Evolutionary conservation across 2,888 invertebrate genomes (phyloP), one percentile per base, ranked within the genome.

Genomic region (Hyposoter dolosus): DNA sequence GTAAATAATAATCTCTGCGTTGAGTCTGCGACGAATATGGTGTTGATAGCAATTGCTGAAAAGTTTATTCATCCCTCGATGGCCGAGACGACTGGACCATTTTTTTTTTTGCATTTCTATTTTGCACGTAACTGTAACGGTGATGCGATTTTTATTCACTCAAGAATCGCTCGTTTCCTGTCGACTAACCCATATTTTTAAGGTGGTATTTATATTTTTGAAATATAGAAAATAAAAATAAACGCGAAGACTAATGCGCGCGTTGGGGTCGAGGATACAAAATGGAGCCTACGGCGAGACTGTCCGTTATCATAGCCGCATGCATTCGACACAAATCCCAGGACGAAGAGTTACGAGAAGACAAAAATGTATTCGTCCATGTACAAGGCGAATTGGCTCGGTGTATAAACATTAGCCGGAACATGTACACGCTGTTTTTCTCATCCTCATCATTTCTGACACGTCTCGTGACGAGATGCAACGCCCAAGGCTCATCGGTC

Each of bases 221-320:
- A 66, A 17, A 47, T 72, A 35, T 66, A 53, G 72, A 74, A 68
- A 12, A 74, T 40, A 40, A 68, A 12, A n/a, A 72, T 15, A 50
- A 53, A 75, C 68, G 77, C 45, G 28, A 76, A 65, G 72, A 56
- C 76, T 71, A 80, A 84, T 80, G 76, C 47, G 45, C 77, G 40
- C 10, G 45, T 28, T 32, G 69, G 63, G 84, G 72, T 78, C 74
- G 84, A 60, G 50, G 72, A 63, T 75, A 69, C 68, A 75, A 77
- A 53, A 28, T 32, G 43, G 71, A 56, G 84, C 91, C 90, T 82
- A 86, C 75, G 90, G 90, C 90, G 50, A 88, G 82, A 78, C 87
- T 78, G 84, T 87, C 91, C 90, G 91, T 91, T 91, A 91, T 82
- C 87, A 86, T 72, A 85, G 65, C 84, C 84, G 66, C 87, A 7